Evolutionary conservation across 2,888 invertebrate genomes (phyloP), one percentile per base, ranked within the genome.

Genomic region (Pherbina coryleti): DNA sequence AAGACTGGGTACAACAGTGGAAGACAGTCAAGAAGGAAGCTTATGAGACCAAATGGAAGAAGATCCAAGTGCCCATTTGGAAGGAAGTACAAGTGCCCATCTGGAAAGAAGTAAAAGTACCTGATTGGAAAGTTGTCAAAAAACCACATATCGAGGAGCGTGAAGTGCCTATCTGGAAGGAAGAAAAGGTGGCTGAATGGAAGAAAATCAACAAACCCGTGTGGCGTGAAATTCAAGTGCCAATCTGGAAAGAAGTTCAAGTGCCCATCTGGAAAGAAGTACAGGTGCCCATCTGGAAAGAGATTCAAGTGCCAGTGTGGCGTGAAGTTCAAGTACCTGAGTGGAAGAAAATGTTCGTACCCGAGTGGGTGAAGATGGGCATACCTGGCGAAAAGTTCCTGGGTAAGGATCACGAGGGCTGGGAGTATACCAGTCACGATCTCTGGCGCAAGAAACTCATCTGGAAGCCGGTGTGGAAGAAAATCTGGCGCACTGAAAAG

Each of bases 341-440:
- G 78, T 88, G 88, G 88, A 88, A 88, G 78, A 86, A 93, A 88
- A 90, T 92, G 81, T 93, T 93, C 91, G 93, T 93, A 57, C 93
- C 93, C 31, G 91, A 91, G 83, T 91, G 91, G 91, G 91, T 92
- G 11, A 92, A 92, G 85, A 89, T 89, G 90, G 95, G 94, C 70
- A 92, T 96, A 71, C 95, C 95, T 0, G 96, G 96, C 8, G 94
- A 95, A 83, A 95, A 96, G 87, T 94, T 92, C 85, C 91, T 95
- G 79, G 96, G 96, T 28, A 95, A 94, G 85, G 96, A 95, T 90
- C 93, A 94, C 79, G 93, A 95, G 76, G 96, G 95, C 14, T 95
- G 94, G 93, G 94, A 96, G 87, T 95, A 95, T 86, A 95, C 95
- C 51, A 95, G 95, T 62, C 96, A 96, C 85, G 96, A 95, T 88